Conservation (phyloP, 1,140 invertebrate genomes). For the Onthophagus taurus region DNA sequence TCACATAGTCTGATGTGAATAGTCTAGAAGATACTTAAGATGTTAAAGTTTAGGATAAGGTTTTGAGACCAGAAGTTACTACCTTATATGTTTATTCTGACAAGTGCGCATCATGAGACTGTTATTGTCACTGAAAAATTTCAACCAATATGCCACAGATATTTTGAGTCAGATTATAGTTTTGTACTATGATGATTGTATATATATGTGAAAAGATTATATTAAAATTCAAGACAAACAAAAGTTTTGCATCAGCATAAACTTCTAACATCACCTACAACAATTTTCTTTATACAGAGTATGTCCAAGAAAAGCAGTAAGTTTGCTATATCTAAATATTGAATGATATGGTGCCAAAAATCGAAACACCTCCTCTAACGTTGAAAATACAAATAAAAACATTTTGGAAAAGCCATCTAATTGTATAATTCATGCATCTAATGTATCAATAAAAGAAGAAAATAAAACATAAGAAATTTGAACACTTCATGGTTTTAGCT, state of each 20-base stretch:
- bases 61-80: background rate
- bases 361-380: too few species aligned
- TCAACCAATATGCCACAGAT: background rate
- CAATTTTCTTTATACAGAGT: background rate
- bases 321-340: background rate
- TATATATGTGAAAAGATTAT: background rate
- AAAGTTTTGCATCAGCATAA: background rate
- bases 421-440: too few species aligned
- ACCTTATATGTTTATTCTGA: constrained; percentile 1
- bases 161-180: constrained; percentile 1
- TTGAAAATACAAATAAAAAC: too few species aligned
- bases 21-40: too few species aligned
- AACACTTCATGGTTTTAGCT: too few species aligned
- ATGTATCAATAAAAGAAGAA: too few species aligned
- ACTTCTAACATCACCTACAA: background rate
- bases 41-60: background rate
- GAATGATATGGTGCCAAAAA: background rate
- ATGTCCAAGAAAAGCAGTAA: background rate
- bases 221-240: background rate
- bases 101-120: background rate
- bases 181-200: background rate
- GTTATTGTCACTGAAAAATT: background rate
- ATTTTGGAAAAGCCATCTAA: too few species aligned
- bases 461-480: too few species aligned
- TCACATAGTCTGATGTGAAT: too few species aligned